phyloP scores from a whole-genome alignment of 2,888 invertebrate genomes.

The Rapana venosa region DNA sequence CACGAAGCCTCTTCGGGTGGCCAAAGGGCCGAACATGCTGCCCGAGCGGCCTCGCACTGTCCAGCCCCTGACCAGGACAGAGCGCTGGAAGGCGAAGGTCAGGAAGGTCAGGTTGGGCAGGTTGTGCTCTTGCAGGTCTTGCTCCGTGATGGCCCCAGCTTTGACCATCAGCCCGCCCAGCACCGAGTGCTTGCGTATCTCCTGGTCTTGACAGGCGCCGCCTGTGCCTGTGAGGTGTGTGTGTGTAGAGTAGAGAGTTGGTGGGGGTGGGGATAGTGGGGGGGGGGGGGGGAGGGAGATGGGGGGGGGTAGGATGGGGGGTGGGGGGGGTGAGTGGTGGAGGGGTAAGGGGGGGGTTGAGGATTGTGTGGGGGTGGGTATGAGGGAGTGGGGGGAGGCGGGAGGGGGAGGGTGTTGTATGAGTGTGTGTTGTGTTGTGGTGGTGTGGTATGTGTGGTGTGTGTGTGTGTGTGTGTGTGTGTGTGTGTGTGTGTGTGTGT shows the following conservation, averaged over 20 bases:
- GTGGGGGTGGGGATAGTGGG: background rate
- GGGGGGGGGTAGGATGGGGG: background rate
- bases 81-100: conserved; percentile 40
- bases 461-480: background rate
- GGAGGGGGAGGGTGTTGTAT: too few species aligned
- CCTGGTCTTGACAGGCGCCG: background rate
- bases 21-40: conserved; percentile 19
- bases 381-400: too few species aligned
- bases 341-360: background rate
- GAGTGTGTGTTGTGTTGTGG: background rate
- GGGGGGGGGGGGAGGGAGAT: background rate
- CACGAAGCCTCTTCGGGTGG: conserved; percentile 45
- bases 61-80: conserved; percentile 49
- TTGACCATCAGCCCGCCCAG: conserved; percentile 25
- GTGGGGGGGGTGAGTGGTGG: background rate
- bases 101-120: conserved; percentile 40
- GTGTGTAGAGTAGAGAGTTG: too few species aligned
- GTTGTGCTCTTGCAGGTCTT: conserved; percentile 25
- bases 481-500: background rate
- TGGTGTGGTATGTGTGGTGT: background rate
- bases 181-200: background rate
- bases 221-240: background rate
- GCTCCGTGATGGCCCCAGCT: background rate
- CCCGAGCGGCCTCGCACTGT: conserved; percentile 47
- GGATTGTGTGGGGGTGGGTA: too few species aligned